These are phyloP conservation scores for Sebastes vulpes DNA, from an alignment of 2,797 vertebrate species.

Conservation along the genomic window DNA sequence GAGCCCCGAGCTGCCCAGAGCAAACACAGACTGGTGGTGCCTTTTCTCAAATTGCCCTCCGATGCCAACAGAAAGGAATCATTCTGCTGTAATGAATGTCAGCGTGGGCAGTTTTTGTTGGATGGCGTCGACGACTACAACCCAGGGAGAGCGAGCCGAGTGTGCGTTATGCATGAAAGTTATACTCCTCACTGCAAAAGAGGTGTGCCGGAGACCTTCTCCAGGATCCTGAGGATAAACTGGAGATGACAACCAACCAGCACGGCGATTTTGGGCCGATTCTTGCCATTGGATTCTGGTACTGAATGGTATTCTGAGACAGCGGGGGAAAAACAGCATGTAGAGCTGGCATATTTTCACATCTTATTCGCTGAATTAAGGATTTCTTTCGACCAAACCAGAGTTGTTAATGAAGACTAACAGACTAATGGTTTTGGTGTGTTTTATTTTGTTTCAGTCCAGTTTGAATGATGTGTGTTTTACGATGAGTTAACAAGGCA, in stretches of 20 bases:
- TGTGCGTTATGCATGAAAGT: background rate
- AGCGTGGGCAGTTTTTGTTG: background rate
- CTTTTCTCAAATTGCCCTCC: background rate
- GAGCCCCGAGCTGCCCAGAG: no score
- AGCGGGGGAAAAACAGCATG: background rate
- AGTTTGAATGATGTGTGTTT: background rate
- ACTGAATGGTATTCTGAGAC: background rate
- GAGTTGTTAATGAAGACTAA: no score
- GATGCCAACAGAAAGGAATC: background rate
- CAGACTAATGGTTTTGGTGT: background rate
- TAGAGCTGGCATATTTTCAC: background rate
- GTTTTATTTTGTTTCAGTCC: background rate
- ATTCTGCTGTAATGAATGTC: background rate
- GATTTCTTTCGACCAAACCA: background rate
- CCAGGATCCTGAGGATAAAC: background rate
- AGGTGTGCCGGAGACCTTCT: background rate
- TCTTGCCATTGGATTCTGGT: background rate
- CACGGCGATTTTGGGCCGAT: fast-evolving
- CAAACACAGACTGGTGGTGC: no score
- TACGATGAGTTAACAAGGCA: no score
- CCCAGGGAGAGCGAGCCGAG: background rate
- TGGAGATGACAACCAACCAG: background rate
- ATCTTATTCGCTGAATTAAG: background rate
- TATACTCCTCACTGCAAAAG: background rate
- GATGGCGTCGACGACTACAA: fast-evolving